Percentiles rank a stretch among this genome's conserved stretches.
These are phyloP conservation scores for Dendrolimus kikuchii DNA, from an alignment of 1,140 invertebrate species.

Conservation along the genomic window DNA sequence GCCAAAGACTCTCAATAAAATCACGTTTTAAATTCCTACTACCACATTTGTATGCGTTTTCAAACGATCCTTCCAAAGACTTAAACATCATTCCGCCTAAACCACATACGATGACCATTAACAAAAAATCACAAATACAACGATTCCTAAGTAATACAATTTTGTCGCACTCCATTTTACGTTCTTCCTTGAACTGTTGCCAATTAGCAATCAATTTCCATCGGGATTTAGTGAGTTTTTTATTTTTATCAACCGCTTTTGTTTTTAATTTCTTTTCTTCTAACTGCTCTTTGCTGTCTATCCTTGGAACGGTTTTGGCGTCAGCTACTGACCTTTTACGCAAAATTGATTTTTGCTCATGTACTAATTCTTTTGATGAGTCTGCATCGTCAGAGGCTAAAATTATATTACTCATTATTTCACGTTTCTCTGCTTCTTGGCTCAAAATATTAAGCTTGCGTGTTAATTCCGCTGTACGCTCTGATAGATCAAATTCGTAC, in stretches of 20 bases:
- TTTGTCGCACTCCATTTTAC: constrained; percentile 70
- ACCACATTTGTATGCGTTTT: constrained; percentile 89
- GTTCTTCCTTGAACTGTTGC: constrained; percentile 74
- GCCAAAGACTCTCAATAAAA: constrained; percentile 87
- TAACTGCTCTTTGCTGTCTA: constrained; percentile 20
- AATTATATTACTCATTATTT: constrained; percentile 32
- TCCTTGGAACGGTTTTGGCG: constrained; percentile 19
- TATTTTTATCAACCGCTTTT: constrained; percentile 32
- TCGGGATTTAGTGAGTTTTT: constrained; percentile 26
- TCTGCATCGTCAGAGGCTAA: constrained; percentile 18
- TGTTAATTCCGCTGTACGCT: constrained; percentile 60
- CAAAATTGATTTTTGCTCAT: constrained; percentile 34
- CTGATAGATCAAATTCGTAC: constrained; percentile 65
- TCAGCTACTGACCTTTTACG: constrained; percentile 41
- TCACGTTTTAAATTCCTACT: constrained; percentile 89
- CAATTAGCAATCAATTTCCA: constrained; percentile 71
- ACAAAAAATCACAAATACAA: constrained; percentile 77
- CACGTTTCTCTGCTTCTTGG: constrained; percentile 41
- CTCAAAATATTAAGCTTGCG: constrained; percentile 59
- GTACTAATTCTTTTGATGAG: constrained; percentile 7
- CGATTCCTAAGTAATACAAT: constrained; percentile 75
- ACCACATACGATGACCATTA: constrained; percentile 83
- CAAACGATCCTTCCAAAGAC: constrained; percentile 85
- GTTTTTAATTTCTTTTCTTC: constrained; percentile 24
- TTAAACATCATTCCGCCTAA: constrained; percentile 84